A percentile compares a stretch with the other conserved stretches of the same genome.
phyloP scores from a whole-genome alignment of 2,113 vertebrate genomes.

The Pomatostomus ruficeps region DNA sequence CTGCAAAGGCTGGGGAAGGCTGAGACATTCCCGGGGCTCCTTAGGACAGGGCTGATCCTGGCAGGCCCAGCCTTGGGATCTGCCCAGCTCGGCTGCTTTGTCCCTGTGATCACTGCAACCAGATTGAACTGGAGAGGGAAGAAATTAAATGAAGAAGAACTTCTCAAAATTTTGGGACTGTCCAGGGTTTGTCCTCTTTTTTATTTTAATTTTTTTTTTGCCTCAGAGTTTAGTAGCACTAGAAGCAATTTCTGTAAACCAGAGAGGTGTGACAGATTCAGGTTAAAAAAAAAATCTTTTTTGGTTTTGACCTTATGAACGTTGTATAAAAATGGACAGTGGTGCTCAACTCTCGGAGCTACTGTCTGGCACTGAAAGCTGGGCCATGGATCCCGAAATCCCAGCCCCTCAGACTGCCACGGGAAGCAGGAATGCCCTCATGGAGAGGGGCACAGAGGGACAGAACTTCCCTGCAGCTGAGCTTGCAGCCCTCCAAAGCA shows the following conservation, averaged over 20 bases:
- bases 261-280: not conserved
- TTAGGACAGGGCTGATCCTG: not conserved
- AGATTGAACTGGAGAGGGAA: not conserved
- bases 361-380: not conserved
- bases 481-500: not conserved
- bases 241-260: not conserved
- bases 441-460: not conserved
- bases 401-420: not conserved
- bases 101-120: not conserved
- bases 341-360: not conserved
- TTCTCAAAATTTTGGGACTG: not conserved
- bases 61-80: not conserved
- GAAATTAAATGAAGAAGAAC: not conserved
- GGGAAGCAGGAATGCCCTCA: not conserved
- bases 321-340: not conserved
- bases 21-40: not conserved
- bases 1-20: not conserved
- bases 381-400: not conserved
- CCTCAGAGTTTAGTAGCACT: not conserved
- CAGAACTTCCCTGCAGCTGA: not conserved
- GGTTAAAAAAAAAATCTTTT: not conserved
- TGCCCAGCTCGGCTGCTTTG: not conserved
- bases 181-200: accelerated
- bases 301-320: not conserved
- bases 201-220: accelerated